A percentile compares a stretch with the other conserved stretches of the same genome.
phyloP scores from a whole-genome alignment of 2,888 invertebrate species.

The Leptinotarsa tumamoca region DNA sequence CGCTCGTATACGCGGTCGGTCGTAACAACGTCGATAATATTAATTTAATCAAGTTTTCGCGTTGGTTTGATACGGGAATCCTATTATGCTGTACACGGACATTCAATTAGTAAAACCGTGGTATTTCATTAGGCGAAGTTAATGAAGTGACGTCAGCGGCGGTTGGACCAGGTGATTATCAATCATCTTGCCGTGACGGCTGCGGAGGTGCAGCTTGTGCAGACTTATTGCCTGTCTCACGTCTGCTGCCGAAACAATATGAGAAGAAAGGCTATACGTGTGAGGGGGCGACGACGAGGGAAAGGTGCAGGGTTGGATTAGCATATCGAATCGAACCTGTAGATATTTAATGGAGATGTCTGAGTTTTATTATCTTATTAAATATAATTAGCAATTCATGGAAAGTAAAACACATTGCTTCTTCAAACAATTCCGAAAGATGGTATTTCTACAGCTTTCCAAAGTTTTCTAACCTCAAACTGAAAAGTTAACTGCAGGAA shows the following conservation, averaged over 20 bases:
- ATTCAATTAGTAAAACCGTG: conserved; percentile 67
- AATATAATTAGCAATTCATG: too few relatives aligned
- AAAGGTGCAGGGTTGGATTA: not conserved
- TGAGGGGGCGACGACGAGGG: not conserved
- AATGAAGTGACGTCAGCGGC: conserved; percentile 66
- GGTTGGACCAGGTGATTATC: conserved; percentile 65
- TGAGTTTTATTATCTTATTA: too few relatives aligned
- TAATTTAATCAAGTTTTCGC: conserved; percentile 61
- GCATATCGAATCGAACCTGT: not conserved
- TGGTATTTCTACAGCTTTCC: too few relatives aligned
- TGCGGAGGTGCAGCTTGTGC: conserved; percentile 32
- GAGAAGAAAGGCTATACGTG: not conserved
- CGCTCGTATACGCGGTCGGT: conserved; percentile 15
- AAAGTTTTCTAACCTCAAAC: too few relatives aligned
- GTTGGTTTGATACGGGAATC: conserved; percentile 63
- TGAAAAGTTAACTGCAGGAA: too few relatives aligned
- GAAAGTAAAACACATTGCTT: too few relatives aligned
- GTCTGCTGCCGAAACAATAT: conserved; percentile 14
- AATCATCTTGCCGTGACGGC: conserved; percentile 59
- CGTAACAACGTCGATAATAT: conserved; percentile 50
- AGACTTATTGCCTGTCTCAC: conserved; percentile 17
- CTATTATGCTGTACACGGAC: conserved; percentile 66
- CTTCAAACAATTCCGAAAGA: too few relatives aligned
- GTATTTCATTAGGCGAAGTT: conserved; percentile 66
- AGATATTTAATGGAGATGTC: too few relatives aligned